Percentiles rank a stretch among this genome's conserved stretches.
Evolutionary conservation across 2,797 vertebrate species (phyloP).

Genomic region (Myoxocephalus aenaeus): DNA sequence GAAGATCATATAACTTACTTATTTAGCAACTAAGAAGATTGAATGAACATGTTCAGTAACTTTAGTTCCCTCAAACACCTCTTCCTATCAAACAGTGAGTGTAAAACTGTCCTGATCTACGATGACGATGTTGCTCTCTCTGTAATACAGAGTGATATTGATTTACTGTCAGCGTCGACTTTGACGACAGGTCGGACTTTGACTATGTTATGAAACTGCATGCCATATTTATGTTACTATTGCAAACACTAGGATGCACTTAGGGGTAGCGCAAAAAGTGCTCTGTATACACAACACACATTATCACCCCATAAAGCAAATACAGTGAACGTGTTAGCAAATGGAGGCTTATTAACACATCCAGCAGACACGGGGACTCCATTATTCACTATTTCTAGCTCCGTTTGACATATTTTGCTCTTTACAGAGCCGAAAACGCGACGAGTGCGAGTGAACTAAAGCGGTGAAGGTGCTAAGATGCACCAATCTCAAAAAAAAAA

Average conservation of each 20-base stretch:
- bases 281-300: neutral
- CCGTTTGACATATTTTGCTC: neutral
- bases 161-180: neutral
- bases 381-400: neutral
- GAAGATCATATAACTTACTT: too few species aligned
- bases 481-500: neutral
- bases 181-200: neutral
- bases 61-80: neutral
- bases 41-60: neutral
- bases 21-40: too few species aligned
- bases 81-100: neutral
- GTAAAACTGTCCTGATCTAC: neutral
- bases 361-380: neutral
- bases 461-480: neutral
- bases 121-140: neutral
- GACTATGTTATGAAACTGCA: neutral
- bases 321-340: neutral
- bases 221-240: neutral
- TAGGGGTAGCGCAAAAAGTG: neutral
- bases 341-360: neutral
- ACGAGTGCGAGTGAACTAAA: neutral
- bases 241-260: neutral
- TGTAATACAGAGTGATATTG: neutral
- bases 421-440: neutral
- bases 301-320: neutral